A percentile compares a stretch with the other conserved stretches of the same genome.
Evolutionary conservation across 2,113 vertebrate species (phyloP).

Genomic region (Numida meleagris): DNA sequence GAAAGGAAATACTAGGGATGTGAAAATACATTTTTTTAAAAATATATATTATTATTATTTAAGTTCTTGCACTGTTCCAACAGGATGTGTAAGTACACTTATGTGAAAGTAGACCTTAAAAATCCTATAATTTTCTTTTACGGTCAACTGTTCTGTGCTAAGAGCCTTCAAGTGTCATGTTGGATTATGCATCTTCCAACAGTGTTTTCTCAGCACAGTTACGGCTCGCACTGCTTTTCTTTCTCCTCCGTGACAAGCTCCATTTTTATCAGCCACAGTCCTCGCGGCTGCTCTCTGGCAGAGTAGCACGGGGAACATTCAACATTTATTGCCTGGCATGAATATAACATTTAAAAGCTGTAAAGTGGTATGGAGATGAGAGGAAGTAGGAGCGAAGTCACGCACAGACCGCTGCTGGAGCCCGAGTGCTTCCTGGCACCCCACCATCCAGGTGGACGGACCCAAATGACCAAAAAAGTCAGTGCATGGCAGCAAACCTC

Average conservation of each 20-base stretch:
- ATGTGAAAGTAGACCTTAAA: constrained; percentile 11
- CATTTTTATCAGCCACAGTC: not conserved
- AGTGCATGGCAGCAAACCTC: not conserved
- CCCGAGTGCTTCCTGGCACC: not conserved
- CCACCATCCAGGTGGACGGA: not conserved
- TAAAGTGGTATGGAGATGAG: not conserved
- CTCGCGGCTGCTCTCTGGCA: not conserved
- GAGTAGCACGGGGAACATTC: not conserved
- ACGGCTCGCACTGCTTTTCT: not conserved
- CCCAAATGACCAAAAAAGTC: not conserved
- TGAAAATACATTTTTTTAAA: not conserved
- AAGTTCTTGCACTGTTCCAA: not conserved
- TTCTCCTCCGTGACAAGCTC: not conserved
- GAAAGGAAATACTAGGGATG: not conserved
- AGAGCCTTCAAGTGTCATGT: not conserved
- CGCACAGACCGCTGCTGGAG: not conserved
- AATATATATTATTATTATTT: not conserved
- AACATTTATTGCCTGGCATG: constrained; percentile 5
- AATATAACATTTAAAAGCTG: constrained; percentile 14
- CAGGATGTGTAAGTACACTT: not conserved
- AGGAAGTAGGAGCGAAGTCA: not conserved
- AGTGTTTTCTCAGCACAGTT: not conserved
- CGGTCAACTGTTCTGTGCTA: not conserved
- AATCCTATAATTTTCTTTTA: not conserved
- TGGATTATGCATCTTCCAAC: not conserved